Conservation (phyloP, 2,797 vertebrate genomes). For the Pseudochirops corinnae region DNA sequence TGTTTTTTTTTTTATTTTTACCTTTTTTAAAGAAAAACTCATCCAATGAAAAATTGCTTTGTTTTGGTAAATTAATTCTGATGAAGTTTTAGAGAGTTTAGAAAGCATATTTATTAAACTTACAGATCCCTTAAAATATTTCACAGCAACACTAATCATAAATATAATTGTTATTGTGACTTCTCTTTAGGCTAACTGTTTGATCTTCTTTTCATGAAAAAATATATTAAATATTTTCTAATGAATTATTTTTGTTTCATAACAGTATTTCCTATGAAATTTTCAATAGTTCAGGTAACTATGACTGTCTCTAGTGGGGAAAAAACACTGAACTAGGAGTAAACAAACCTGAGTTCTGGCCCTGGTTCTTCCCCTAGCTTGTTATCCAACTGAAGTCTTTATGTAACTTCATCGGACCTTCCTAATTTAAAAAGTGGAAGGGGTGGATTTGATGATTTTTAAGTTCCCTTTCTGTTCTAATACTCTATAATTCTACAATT, state of each 20-base stretch:
- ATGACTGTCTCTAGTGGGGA: not conserved
- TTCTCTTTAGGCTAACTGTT: not conserved
- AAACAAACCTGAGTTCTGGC: not conserved
- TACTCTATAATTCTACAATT: not conserved
- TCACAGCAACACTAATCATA: slow-evolving; percentile 1
- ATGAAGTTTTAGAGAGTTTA: slow-evolving; percentile 51
- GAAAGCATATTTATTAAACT: slow-evolving; percentile 60
- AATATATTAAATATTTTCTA: slow-evolving; percentile 5
- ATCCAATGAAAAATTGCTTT: slow-evolving; percentile 48
- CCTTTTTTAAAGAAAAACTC: slow-evolving; percentile 57
- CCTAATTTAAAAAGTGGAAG: not conserved
- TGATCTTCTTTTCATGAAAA: not conserved
- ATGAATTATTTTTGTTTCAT: not conserved
- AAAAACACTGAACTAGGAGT: not conserved
- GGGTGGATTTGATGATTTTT: not conserved
- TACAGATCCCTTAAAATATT: slow-evolving; percentile 36
- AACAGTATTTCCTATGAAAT: not conserved
- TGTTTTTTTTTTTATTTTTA: slow-evolving; percentile 29
- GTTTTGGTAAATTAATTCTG: slow-evolving; percentile 45
- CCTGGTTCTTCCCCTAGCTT: not conserved
- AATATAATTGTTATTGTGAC: not conserved
- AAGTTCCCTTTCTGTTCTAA: not conserved
- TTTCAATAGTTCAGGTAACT: slow-evolving; percentile 7
- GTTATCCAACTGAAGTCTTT: not conserved
- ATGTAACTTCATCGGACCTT: not conserved